These are phyloP conservation scores for Heptranchias perlo DNA, from an alignment of 2,113 vertebrate species.

Conservation along the genomic window DNA sequence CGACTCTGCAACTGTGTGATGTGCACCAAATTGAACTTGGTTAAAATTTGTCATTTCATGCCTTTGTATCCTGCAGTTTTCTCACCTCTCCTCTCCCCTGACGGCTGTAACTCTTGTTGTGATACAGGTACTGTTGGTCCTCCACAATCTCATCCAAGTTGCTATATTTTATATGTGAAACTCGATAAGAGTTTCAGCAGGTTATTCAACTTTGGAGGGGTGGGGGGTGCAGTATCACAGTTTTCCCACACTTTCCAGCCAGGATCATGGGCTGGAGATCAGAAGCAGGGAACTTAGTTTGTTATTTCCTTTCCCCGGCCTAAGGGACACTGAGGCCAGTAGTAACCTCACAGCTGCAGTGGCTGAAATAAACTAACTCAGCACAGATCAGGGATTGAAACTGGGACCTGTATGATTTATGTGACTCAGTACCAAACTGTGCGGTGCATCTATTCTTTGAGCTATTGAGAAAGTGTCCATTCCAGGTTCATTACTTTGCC, in stretches of 20 bases:
- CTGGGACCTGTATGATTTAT: background rate
- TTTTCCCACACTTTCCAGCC: background rate
- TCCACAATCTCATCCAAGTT: background rate
- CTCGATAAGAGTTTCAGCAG: background rate
- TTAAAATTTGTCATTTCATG: background rate
- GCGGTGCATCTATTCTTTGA: background rate
- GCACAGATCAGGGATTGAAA: background rate
- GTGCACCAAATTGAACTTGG: background rate
- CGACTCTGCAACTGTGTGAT: background rate
- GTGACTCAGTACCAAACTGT: background rate
- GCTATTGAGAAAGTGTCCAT: background rate
- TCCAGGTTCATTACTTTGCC: background rate
- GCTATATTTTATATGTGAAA: background rate
- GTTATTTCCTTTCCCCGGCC: background rate
- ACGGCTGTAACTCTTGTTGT: background rate
- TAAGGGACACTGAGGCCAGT: background rate
- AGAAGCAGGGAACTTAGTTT: background rate
- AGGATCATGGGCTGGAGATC: background rate
- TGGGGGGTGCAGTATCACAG: background rate
- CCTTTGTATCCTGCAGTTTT: background rate
- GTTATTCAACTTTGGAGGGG: background rate
- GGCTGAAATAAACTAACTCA: background rate
- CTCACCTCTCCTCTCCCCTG: background rate
- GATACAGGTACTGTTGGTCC: background rate
- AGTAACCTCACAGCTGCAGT: background rate